A percentile compares a stretch with the other conserved stretches of the same genome.
Conservation (phyloP, 2,888 invertebrate species). For the Nycteola revayana region DNA sequence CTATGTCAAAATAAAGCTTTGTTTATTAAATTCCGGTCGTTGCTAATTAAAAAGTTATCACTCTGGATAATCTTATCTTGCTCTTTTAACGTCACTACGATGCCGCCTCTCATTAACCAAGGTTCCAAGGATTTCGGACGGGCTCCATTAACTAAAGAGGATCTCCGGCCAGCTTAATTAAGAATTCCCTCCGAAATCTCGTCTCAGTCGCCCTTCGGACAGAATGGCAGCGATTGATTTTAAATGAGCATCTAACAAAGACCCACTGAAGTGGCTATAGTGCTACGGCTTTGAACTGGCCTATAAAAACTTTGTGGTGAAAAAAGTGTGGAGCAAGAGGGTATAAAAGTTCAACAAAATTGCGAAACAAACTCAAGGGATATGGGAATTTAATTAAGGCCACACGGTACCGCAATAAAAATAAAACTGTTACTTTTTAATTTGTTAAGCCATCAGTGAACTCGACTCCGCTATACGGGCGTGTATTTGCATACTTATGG, state of each 20-base stretch:
- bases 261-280: slow-evolving; percentile 43
- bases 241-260: slow-evolving; percentile 73
- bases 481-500: slow-evolving; percentile 23
- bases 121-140: slow-evolving; percentile 64
- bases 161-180: slow-evolving; percentile 73
- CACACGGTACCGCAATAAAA: slow-evolving; percentile 25
- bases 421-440: slow-evolving; percentile 29
- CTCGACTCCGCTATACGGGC: no score
- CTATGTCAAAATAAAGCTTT: no score
- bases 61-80: slow-evolving; percentile 50
- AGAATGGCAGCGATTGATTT: slow-evolving; percentile 76
- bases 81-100: slow-evolving; percentile 52
- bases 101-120: slow-evolving; percentile 58
- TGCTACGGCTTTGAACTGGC: slow-evolving; percentile 51
- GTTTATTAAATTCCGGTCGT: slow-evolving; percentile 21
- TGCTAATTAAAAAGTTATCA: slow-evolving; percentile 54
- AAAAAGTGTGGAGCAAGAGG: slow-evolving; percentile 35
- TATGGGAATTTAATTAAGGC: slow-evolving; percentile 37
- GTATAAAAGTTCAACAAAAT: slow-evolving; percentile 26
- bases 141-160: slow-evolving; percentile 76
- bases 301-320: slow-evolving; percentile 59
- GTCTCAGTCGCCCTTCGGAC: slow-evolving; percentile 56
- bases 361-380: slow-evolving; percentile 27
- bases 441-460: slow-evolving; percentile 27
- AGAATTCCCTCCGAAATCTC: slow-evolving; percentile 77